Evolutionary conservation across 2,888 invertebrate species (phyloP).

Genomic region (Timema podura): DNA sequence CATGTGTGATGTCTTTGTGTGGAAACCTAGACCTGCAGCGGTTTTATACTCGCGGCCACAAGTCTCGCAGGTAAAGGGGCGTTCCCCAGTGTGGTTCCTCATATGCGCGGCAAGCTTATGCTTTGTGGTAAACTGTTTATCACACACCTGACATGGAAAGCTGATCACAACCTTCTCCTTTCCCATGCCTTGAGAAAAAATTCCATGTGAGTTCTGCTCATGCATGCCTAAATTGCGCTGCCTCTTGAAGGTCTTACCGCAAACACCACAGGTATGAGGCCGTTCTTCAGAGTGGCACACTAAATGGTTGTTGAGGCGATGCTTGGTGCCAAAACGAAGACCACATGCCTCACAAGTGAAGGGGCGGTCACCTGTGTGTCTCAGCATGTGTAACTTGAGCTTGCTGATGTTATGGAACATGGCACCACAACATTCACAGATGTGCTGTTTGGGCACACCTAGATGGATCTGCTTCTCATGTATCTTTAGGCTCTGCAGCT

Average conservation of each 20-base stretch:
- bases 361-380: slow-evolving; percentile 23
- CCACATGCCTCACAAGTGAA: slow-evolving; percentile 27
- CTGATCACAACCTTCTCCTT: slow-evolving; percentile 11
- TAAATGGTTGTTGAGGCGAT: slow-evolving; percentile 20
- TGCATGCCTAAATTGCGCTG: slow-evolving; percentile 22
- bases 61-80: slow-evolving; percentile 18
- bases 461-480: slow-evolving; percentile 24
- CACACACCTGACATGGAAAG: slow-evolving; percentile 23
- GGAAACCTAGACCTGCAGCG: slow-evolving; percentile 17
- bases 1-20: slow-evolving; percentile 1
- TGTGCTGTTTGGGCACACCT: slow-evolving; percentile 22
- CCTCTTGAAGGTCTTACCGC: slow-evolving; percentile 26
- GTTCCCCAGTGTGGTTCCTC: slow-evolving; percentile 23
- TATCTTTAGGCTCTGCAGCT: slow-evolving; percentile 13
- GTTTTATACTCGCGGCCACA: slow-evolving; percentile 16
- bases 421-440: slow-evolving; percentile 23
- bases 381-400: slow-evolving; percentile 22
- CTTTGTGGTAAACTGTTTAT: slow-evolving; percentile 19
- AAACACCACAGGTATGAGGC: slow-evolving; percentile 22
- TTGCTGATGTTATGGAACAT: slow-evolving; percentile 23
- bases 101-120: slow-evolving; percentile 22
- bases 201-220: slow-evolving; percentile 22
- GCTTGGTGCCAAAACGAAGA: slow-evolving; percentile 20
- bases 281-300: slow-evolving; percentile 24
- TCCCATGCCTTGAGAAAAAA: slow-evolving; percentile 1